Evolutionary conservation across 2,888 invertebrate genomes (phyloP), one percentile per base, ranked within the genome.

Genomic region (Nymphalis polychloros): DNA sequence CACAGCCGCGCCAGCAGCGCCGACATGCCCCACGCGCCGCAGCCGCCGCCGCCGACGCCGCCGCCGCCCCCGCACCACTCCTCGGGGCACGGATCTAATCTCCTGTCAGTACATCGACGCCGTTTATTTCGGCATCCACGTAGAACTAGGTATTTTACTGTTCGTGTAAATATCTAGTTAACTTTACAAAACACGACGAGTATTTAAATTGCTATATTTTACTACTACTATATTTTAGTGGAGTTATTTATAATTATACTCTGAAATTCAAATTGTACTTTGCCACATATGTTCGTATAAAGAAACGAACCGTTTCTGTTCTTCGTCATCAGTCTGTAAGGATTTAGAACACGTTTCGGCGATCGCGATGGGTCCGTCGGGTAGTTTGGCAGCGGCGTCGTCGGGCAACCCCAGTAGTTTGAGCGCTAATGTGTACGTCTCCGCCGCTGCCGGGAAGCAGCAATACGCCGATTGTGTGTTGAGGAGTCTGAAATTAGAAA

Each of bases 391-490:
- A 6, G 78, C 74, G 64, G 76, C 78, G 64, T 84, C 82, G 55
- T 84, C 85, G 0, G 86, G 80, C 19, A 88, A 71, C 2, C 88
- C 89, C 41, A 93, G 82, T 71, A 93, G 80, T 16, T 84, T 74
- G 31, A 92, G 79, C 8, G 91, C 85, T 23, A 92, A 93, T 64
- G 94, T 86, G 81, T 95, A 95, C 1, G 97, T 97, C 77, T 94
- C 90, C 41, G 95, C 94, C 2, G 97, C 97, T 55, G 95, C 95
- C 71, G 94, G 94, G 87, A 97, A 97, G 82, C 95, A 94, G 85
- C 97, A 97, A 85, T 96, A 97, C 17, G 95, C 94, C 50, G 97
- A 96, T 89, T 97, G 96, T 66, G 97, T 96, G 88, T 96, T 96
- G 64, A 98, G 90, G 77, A 97, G 93, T 87, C 98, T 98, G 86